Evolutionary conservation across 2,113 vertebrate species (phyloP).

Genomic region (Pelecanoides urinatrix): DNA sequence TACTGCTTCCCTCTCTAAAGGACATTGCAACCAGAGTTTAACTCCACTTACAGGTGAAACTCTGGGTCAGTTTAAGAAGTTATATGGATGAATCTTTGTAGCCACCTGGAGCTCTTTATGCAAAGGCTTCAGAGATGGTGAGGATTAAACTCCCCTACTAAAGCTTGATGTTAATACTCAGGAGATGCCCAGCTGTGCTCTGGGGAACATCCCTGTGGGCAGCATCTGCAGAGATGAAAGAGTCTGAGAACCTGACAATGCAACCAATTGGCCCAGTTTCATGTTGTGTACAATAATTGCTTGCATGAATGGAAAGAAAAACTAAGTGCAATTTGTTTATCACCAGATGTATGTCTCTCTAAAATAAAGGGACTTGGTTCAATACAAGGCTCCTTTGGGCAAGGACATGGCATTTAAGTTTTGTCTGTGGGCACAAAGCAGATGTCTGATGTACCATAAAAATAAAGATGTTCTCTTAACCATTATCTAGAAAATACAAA

Average conservation of each 20-base stretch:
- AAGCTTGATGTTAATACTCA: not conserved
- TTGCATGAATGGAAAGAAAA: not conserved
- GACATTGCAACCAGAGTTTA: not conserved
- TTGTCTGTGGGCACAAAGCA: slow-evolving; percentile 1
- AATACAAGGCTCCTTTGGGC: not conserved
- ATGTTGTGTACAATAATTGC: not conserved
- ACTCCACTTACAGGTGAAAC: not conserved
- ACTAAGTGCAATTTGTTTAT: not conserved
- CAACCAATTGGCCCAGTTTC: not conserved
- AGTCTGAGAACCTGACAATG: not conserved
- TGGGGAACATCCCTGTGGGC: not conserved
- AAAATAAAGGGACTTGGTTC: not conserved
- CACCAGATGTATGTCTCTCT: not conserved
- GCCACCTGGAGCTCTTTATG: not conserved
- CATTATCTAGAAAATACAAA: not conserved
- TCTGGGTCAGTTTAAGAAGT: not conserved
- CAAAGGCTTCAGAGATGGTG: not conserved
- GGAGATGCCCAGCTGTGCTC: not conserved
- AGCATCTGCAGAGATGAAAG: not conserved
- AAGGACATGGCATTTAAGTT: slow-evolving; percentile 41
- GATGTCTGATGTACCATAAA: not conserved
- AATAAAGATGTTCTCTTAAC: not conserved
- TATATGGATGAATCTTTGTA: not conserved
- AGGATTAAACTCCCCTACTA: not conserved
- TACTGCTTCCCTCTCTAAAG: not conserved